These are phyloP conservation scores for Protomyctophum bolini DNA, from an alignment of 2,113 vertebrate species.

Conservation along the genomic window DNA sequence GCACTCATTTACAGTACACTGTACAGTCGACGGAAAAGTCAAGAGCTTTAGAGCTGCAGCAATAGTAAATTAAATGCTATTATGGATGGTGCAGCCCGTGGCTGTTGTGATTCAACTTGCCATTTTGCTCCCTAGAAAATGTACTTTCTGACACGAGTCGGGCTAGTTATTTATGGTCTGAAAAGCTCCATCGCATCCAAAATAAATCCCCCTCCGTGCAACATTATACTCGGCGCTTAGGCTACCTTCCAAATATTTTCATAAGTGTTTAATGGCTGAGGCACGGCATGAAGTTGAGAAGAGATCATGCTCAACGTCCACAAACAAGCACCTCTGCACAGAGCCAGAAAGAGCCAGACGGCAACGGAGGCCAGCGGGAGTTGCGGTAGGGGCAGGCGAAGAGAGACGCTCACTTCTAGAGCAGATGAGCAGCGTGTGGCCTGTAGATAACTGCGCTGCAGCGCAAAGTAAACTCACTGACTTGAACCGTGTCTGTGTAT, in stretches of 20 bases:
- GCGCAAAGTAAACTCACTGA: conserved; percentile 20
- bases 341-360: conserved; percentile 14
- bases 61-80: conserved; percentile 2
- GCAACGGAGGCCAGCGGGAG: conserved; percentile 26
- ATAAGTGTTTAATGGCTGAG: conserved; percentile 32
- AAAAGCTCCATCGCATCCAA: conserved; percentile 47
- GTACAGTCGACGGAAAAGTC: not conserved
- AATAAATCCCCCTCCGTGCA: conserved; percentile 45
- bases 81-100: not conserved
- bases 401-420: not conserved
- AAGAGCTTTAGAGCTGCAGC: not conserved
- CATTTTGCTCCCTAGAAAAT: conserved; percentile 32
- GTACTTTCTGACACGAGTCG: conserved; percentile 13
- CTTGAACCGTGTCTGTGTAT: conserved; percentile 12
- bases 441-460: conserved; percentile 21
- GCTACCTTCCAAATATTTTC: conserved; percentile 36
- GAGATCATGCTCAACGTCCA: conserved; percentile 31
- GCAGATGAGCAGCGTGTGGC: conserved; percentile 20
- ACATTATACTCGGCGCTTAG: conserved; percentile 22
- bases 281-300: conserved; percentile 24
- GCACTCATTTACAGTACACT: not conserved
- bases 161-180: conserved; percentile 25
- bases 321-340: conserved; percentile 24
- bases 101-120: conserved; percentile 9
- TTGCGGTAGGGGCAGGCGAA: conserved; percentile 18